These are phyloP conservation scores for Ephydatia muelleri DNA, from an alignment of 37 sponge, comb jelly and placozoan genomes.

Conservation along the genomic window DNA sequence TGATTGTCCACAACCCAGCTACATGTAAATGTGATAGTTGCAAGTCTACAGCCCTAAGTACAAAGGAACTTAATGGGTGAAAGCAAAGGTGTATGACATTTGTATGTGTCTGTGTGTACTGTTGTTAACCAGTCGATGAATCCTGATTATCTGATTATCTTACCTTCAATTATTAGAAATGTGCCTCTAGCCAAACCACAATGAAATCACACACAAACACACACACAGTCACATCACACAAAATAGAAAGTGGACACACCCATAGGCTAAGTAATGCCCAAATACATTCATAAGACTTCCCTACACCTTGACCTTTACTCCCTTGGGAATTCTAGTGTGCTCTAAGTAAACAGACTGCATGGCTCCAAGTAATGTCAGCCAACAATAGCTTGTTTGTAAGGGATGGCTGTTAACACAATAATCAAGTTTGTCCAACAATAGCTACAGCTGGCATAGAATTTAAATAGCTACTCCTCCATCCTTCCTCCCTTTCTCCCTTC, in stretches of 20 bases:
- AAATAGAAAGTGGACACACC: background rate
- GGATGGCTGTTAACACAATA: background rate
- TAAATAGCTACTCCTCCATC: too few species aligned
- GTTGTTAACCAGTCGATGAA: too few species aligned
- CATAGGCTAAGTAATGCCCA: background rate
- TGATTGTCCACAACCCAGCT: too few species aligned
- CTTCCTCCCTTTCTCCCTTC: too few species aligned
- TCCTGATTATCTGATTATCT: too few species aligned
- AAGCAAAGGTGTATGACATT: too few species aligned
- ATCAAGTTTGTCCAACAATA: background rate
- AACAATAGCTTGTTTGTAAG: background rate
- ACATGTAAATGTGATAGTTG: too few species aligned
- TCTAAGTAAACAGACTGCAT: background rate
- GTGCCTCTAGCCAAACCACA: background rate
- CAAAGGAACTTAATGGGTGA: too few species aligned
- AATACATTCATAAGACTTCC: background rate
- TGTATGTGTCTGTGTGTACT: too few species aligned
- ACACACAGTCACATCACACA: background rate
- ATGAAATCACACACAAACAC: background rate
- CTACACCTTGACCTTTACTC: background rate
- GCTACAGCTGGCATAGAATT: too few species aligned
- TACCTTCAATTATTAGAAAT: background rate
- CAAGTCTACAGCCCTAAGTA: too few species aligned
- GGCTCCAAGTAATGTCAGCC: background rate
- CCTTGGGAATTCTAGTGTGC: background rate